These are phyloP conservation scores for Mesochorus sp. DNA, from an alignment of 2,888 invertebrate genomes.

Conservation along the genomic window DNA sequence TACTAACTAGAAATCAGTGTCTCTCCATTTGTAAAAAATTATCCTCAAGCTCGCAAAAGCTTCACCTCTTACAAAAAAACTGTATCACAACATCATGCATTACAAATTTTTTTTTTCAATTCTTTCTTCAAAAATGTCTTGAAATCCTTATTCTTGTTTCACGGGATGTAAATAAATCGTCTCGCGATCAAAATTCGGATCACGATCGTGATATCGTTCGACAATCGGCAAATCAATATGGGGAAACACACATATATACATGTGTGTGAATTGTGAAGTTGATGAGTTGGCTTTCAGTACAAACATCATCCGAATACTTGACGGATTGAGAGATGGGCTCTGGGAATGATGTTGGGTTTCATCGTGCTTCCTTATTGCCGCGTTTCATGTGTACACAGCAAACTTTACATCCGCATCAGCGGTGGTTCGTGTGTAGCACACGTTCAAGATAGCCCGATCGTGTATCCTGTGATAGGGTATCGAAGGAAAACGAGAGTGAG, in stretches of 20 bases:
- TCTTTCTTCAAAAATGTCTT: too few relatives aligned
- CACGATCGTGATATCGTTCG: constrained; percentile 40
- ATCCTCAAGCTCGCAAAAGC: not conserved
- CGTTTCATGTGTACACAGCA: not conserved
- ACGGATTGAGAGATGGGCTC: constrained; percentile 36
- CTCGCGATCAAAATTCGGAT: too few relatives aligned
- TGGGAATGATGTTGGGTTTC: constrained; percentile 60
- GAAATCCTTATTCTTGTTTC: too few relatives aligned
- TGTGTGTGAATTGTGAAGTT: constrained; percentile 57
- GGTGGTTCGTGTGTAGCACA: not conserved
- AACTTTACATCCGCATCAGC: not conserved
- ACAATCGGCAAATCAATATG: constrained; percentile 37
- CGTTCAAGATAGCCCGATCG: constrained; percentile 21
- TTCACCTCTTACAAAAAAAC: too few relatives aligned
- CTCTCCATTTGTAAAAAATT: not conserved
- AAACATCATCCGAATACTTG: constrained; percentile 4
- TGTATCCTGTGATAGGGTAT: not conserved
- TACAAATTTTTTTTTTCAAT: too few relatives aligned
- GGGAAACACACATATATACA: too few relatives aligned
- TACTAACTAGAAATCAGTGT: not conserved
- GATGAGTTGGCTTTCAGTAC: constrained; percentile 49
- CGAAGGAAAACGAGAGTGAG: constrained; percentile 47
- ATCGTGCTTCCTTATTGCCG: constrained; percentile 62
- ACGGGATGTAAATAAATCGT: too few relatives aligned
- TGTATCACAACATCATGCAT: too few relatives aligned